These are phyloP conservation scores for Thinocorus orbignyianus DNA, from an alignment of 2,113 vertebrate genomes.

Conservation along the genomic window DNA sequence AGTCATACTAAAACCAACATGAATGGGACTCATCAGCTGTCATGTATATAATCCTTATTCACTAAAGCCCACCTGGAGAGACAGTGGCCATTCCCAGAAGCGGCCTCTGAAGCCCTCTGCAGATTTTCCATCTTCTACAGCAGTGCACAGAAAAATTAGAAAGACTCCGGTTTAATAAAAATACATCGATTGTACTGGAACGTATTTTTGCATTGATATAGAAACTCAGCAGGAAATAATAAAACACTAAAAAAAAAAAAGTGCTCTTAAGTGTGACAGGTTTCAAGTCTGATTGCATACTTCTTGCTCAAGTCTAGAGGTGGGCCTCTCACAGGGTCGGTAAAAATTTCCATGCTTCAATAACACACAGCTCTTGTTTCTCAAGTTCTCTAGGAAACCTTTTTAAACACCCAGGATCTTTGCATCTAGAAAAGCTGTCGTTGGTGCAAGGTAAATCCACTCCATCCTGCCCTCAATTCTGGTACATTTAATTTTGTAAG, in stretches of 20 bases:
- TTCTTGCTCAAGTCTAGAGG: not conserved
- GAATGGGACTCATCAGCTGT: not conserved
- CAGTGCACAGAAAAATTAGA: not conserved
- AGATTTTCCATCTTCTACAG: not conserved
- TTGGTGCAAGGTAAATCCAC: not conserved
- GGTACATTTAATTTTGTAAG: not conserved
- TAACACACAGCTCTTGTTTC: not conserved
- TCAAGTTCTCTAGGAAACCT: not conserved
- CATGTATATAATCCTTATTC: not conserved
- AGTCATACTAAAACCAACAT: not conserved
- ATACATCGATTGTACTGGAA: not conserved
- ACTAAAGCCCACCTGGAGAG: not conserved
- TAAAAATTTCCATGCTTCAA: not conserved
- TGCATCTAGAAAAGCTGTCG: not conserved
- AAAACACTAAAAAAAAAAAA: not conserved
- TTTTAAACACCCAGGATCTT: not conserved
- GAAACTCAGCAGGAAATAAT: not conserved
- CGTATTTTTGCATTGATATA: not conserved
- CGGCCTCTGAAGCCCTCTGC: not conserved
- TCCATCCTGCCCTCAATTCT: not conserved
- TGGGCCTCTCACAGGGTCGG: not conserved
- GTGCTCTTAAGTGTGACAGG: not conserved
- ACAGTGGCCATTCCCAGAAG: not conserved
- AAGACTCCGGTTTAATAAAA: not conserved
- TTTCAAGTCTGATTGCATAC: not conserved